Percentiles rank a stretch among this genome's conserved stretches.
Conservation (phyloP, 2,888 invertebrate species). For the Galerucella calmariensis region DNA sequence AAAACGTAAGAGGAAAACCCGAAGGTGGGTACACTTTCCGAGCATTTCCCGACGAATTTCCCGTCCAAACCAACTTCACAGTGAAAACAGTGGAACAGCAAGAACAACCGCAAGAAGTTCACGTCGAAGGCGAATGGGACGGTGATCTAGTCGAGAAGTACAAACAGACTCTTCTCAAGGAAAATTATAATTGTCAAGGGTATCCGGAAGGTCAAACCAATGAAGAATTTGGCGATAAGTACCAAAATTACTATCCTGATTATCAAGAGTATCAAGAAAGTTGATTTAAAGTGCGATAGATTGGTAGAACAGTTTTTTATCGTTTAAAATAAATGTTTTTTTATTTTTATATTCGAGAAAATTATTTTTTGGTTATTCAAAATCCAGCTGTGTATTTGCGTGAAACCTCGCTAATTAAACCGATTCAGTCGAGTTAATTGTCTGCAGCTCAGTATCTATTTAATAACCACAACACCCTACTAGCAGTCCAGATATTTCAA, state of each 20-base stretch:
- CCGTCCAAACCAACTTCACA: neutral
- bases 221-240: conserved; percentile 10
- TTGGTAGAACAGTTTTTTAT: neutral
- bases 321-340: conserved; percentile 4
- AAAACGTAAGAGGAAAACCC: neutral
- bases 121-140: conserved; percentile 18
- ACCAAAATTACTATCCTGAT: conserved; percentile 3
- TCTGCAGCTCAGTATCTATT: no score
- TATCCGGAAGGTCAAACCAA: conserved; percentile 16
- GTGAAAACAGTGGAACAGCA: neutral
- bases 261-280: conserved; percentile 6
- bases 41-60: neutral
- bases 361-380: conserved; percentile 36
- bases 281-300: neutral
- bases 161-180: conserved; percentile 8
- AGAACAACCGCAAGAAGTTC: neutral
- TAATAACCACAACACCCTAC: no score
- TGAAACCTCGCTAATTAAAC: no score
- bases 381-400: no score
- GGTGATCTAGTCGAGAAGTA: conserved; percentile 12
- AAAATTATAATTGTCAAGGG: neutral
- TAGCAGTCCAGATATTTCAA: no score
- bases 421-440: no score
- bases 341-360: no score
- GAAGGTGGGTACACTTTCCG: neutral